Percentiles rank a stretch among this genome's conserved stretches.
phyloP scores from a whole-genome alignment of 2,113 vertebrate species.

The Balaeniceps rex region DNA sequence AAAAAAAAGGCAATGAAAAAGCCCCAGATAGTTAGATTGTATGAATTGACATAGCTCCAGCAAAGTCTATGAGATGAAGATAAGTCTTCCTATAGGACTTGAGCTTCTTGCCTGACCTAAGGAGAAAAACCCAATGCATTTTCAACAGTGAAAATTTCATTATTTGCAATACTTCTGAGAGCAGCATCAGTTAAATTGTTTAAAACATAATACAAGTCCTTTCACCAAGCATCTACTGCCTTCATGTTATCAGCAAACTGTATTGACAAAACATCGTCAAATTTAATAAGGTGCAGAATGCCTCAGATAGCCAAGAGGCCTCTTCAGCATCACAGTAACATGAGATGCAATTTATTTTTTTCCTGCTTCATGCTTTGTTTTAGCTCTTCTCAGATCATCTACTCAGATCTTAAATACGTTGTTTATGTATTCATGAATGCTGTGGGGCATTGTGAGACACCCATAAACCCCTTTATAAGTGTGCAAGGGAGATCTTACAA shows the following conservation, averaged over 20 bases:
- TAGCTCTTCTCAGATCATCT: neutral
- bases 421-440: neutral
- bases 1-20: neutral
- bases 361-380: neutral
- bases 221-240: neutral
- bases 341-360: neutral
- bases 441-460: neutral
- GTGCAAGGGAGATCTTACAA: neutral
- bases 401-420: neutral
- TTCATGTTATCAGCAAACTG: neutral
- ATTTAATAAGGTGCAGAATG: neutral
- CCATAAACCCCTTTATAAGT: neutral
- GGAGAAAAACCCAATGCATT: neutral
- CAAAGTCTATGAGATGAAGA: neutral
- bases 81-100: neutral
- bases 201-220: neutral
- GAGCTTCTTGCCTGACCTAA: neutral
- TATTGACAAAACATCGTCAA: neutral
- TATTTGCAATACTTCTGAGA: neutral
- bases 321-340: neutral
- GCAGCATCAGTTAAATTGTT: neutral
- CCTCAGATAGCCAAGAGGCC: neutral
- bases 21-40: neutral
- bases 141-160: neutral
- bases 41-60: neutral